phyloP scores from a whole-genome alignment of 1,140 invertebrate genomes.

The Ceratina japonica region DNA sequence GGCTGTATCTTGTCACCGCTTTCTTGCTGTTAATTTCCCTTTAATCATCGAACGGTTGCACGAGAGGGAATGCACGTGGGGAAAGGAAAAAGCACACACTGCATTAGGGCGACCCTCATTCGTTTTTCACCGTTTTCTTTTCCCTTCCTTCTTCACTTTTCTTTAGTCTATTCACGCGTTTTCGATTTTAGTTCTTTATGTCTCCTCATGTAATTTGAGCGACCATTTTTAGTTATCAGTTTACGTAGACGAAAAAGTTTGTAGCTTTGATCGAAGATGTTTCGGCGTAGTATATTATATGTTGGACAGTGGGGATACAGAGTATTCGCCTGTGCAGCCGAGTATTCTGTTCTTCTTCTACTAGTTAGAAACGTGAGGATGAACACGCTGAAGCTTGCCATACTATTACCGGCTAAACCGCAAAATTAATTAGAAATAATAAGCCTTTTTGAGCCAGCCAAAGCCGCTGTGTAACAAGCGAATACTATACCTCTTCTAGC shows the following conservation, averaged over 20 bases:
- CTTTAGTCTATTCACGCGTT: constrained; percentile 31
- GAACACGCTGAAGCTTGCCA: constrained; percentile 65
- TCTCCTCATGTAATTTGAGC: background rate
- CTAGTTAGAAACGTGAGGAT: constrained; percentile 60
- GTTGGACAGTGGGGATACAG: constrained; percentile 29
- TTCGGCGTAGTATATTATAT: constrained; percentile 42
- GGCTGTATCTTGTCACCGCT: constrained; percentile 85
- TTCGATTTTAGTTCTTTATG: constrained; percentile 12
- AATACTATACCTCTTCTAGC: constrained; percentile 31
- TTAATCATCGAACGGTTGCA: constrained; percentile 74
- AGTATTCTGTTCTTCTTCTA: constrained; percentile 26
- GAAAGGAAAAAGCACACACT: constrained; percentile 79
- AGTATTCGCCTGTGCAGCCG: no score
- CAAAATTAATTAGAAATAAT: constrained; percentile 69
- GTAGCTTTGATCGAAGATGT: constrained; percentile 38
- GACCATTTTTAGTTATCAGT: no score
- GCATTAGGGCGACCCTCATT: constrained; percentile 77
- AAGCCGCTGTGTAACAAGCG: constrained; percentile 66
- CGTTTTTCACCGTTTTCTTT: constrained; percentile 49
- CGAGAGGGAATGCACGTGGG: constrained; percentile 76
- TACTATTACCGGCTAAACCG: constrained; percentile 66
- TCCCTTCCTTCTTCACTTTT: constrained; percentile 54
- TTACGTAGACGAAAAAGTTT: background rate
- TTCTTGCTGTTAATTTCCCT: constrained; percentile 79
- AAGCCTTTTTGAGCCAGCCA: constrained; percentile 68